phyloP scores from a whole-genome alignment of 2,797 vertebrate species.

The Pangasius sanitwongsei region DNA sequence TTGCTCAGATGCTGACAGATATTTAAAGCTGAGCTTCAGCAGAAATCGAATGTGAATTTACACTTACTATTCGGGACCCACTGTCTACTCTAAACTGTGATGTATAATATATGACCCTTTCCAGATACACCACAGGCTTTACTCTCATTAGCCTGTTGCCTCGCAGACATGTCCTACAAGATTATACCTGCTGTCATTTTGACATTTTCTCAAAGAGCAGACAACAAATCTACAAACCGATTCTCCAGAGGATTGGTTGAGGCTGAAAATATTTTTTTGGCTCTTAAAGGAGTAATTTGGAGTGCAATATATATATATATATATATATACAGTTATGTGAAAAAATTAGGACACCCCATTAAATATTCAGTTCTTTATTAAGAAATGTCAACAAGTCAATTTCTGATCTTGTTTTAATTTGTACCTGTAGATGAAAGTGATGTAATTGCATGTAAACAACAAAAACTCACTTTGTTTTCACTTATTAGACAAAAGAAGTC shows the following conservation, averaged over 20 bases:
- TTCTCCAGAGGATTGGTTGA: background rate
- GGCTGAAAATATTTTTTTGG: background rate
- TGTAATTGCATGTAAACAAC: too few relatives aligned
- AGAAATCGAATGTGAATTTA: background rate
- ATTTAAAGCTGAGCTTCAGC: background rate
- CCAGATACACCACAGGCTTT: conserved; percentile 18
- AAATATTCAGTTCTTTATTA: too few relatives aligned
- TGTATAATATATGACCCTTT: conserved; percentile 29
- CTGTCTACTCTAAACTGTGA: background rate
- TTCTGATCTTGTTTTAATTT: too few relatives aligned
- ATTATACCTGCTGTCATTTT: background rate
- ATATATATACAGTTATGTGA: too few relatives aligned
- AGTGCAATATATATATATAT: too few relatives aligned
- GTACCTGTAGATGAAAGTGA: too few relatives aligned
- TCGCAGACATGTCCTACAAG: conserved; percentile 6
- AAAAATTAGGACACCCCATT: too few relatives aligned
- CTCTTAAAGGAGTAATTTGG: background rate
- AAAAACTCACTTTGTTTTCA: too few relatives aligned
- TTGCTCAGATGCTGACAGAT: background rate
- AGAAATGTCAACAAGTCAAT: too few relatives aligned
- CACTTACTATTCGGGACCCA: background rate
- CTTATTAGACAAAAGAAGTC: too few relatives aligned
- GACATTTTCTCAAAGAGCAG: conserved; percentile 16
- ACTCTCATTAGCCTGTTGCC: conserved; percentile 15
- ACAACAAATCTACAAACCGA: background rate